Conservation (phyloP, 2,113 vertebrate genomes). For the Lichenostomus cassidix region DNA sequence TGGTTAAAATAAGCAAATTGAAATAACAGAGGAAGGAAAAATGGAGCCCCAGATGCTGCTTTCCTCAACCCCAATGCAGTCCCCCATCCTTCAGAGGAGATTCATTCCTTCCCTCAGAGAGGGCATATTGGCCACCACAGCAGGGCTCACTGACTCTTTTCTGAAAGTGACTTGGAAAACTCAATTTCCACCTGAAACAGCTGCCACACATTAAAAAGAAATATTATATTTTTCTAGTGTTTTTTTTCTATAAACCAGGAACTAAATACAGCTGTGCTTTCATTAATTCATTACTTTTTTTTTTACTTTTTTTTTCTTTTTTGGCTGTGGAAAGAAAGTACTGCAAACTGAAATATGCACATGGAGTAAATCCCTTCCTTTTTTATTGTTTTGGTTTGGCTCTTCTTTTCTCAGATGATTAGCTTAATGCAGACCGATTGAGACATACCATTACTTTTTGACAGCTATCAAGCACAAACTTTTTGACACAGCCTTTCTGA, state of each 20-base stretch:
- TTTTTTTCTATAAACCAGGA: neutral
- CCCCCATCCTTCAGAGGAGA: neutral
- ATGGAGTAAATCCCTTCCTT: neutral
- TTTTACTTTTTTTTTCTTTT: neutral
- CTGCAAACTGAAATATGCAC: neutral
- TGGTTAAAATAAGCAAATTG: neutral
- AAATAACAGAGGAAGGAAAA: neutral
- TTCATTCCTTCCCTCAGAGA: neutral
- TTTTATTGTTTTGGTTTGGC: neutral
- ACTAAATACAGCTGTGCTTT: neutral
- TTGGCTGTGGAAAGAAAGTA: neutral
- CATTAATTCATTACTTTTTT: neutral
- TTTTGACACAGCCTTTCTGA: neutral
- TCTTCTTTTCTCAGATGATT: neutral
- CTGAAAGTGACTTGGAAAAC: neutral
- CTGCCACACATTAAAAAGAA: neutral
- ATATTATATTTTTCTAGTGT: neutral
- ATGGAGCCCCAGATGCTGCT: neutral
- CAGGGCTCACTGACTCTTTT: neutral
- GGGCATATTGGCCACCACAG: rapidly evolving
- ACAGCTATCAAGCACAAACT: neutral
- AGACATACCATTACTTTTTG: neutral
- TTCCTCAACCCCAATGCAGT: neutral
- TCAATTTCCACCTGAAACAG: conserved; percentile 19
- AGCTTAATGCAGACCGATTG: neutral